These are phyloP conservation scores for Patiria pectinifera DNA, from an alignment of 53 echinoderm and acorn worm genomes.

Conservation along the genomic window DNA sequence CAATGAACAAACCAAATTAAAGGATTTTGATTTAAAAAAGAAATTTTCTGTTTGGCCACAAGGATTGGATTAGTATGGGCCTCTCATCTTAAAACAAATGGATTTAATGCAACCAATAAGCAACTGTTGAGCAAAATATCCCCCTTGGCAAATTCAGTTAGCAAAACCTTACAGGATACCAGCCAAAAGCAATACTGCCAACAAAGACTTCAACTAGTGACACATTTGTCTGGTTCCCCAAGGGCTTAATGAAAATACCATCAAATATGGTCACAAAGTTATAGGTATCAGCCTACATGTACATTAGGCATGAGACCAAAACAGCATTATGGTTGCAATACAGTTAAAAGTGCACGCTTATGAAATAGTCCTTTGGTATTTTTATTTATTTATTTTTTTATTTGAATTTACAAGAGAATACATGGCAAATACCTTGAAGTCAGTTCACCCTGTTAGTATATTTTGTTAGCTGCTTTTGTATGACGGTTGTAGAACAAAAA, in stretches of 20 bases:
- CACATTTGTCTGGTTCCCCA: no score
- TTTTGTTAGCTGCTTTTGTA: conserved; percentile 3
- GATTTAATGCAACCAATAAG: no score
- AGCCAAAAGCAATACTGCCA: neutral
- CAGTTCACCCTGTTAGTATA: neutral
- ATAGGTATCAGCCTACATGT: neutral
- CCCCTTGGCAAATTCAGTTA: neutral
- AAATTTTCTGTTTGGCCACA: no score
- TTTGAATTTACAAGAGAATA: conserved; percentile 17
- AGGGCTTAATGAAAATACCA: neutral
- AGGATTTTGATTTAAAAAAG: no score
- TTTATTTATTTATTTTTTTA: no score
- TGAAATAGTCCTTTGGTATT: neutral
- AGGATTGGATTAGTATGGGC: no score
- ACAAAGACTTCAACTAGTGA: neutral
- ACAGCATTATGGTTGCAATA: no score
- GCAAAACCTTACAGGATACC: neutral
- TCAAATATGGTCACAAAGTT: neutral
- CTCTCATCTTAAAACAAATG: no score
- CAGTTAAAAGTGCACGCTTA: neutral
- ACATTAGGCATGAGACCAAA: neutral
- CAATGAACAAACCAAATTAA: no score
- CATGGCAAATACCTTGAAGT: neutral
- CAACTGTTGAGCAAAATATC: no score
- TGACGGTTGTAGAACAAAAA: neutral